Conservation (phyloP, 1,140 invertebrate genomes). For the Orchestia grillus region DNA sequence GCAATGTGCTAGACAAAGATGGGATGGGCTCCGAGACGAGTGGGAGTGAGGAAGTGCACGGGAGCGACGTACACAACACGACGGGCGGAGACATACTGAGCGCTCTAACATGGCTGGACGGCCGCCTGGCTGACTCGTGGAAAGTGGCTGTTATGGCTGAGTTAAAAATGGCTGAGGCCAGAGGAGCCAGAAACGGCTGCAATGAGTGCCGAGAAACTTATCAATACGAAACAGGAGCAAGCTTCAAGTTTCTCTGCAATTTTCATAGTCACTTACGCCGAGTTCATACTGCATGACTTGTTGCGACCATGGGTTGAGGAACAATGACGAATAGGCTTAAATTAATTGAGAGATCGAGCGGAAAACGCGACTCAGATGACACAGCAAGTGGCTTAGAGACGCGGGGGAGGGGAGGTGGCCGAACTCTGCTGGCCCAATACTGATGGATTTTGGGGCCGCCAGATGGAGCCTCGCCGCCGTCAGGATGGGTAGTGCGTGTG, state of each 20-base stretch:
- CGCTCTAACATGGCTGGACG: conserved; percentile 48
- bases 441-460: conserved; percentile 49
- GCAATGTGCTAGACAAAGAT: conserved; percentile 41
- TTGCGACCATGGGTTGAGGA: background rate
- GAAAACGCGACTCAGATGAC: conserved; percentile 13
- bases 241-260: background rate
- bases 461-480: conserved; percentile 36
- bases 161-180: conserved; percentile 56
- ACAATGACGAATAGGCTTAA: background rate
- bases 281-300: background rate
- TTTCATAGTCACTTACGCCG: background rate
- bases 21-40: conserved; percentile 30
- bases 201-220: conserved; percentile 44
- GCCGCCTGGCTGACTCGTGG: conserved; percentile 50
- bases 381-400: conserved; percentile 35
- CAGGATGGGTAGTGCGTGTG: background rate
- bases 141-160: conserved; percentile 55
- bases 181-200: conserved; percentile 44
- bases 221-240: background rate
- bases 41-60: conserved; percentile 13
- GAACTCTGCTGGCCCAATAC: conserved; percentile 49
- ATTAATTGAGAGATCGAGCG: background rate
- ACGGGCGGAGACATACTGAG: conserved; percentile 53
- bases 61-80: conserved; percentile 53
- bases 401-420: conserved; percentile 28